Conservation (phyloP, 2,888 invertebrate genomes). For the Leptogaster cylindrica region DNA sequence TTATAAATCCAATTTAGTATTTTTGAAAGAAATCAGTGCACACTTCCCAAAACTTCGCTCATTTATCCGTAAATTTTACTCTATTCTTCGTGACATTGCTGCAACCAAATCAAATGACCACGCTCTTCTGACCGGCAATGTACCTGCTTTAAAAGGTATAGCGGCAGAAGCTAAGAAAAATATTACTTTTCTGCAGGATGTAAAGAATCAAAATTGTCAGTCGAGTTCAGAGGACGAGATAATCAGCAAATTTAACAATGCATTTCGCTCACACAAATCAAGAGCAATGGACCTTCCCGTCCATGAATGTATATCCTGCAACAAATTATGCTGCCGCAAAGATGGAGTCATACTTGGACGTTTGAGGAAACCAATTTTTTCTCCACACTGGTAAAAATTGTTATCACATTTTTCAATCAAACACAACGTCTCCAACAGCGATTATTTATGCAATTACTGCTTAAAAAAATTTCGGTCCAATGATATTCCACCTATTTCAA, state of each 20-base stretch:
- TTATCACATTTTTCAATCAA: background rate
- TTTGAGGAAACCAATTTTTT: background rate
- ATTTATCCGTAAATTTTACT: background rate
- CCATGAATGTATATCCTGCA: background rate
- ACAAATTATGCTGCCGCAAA: background rate
- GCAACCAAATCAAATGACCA: too few relatives aligned
- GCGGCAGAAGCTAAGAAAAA: background rate
- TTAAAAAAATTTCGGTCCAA: slow-evolving; percentile 46
- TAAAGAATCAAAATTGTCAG: background rate
- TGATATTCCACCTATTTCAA: slow-evolving; percentile 50
- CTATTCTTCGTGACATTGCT: background rate
- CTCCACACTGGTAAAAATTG: background rate
- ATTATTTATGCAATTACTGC: slow-evolving; percentile 41
- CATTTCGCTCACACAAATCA: background rate
- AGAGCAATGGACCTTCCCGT: background rate
- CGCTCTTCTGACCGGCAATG: too few relatives aligned
- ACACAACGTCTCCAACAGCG: background rate
- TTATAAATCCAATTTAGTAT: background rate
- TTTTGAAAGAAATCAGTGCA: background rate
- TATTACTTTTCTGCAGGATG: background rate
- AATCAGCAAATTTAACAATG: background rate
- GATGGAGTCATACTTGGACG: background rate
- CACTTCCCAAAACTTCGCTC: background rate
- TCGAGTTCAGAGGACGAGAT: background rate
- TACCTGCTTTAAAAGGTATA: too few relatives aligned